phyloP scores from a whole-genome alignment of 2,113 vertebrate species.

The Opisthocomus hoazin region DNA sequence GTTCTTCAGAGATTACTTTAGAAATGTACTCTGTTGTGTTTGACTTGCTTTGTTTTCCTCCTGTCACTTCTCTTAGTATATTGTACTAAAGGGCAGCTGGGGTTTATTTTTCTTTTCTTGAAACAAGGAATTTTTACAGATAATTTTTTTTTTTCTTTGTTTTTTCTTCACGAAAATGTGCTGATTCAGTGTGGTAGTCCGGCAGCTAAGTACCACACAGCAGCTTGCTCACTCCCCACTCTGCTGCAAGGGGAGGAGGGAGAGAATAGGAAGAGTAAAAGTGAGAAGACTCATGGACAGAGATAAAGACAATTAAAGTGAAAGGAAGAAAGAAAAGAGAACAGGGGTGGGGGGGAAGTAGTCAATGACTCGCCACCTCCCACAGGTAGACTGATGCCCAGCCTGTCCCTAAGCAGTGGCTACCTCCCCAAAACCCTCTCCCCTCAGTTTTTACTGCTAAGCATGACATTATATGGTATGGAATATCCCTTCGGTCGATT shows the following conservation, averaged over 20 bases:
- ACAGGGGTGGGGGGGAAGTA: too few relatives aligned
- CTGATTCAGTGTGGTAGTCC: neutral
- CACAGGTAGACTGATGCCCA: neutral
- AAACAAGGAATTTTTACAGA: neutral
- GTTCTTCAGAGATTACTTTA: neutral
- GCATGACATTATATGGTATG: neutral
- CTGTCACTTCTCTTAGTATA: neutral
- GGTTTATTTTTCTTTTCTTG: neutral
- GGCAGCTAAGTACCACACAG: neutral
- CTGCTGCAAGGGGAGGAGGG: neutral
- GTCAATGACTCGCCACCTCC: neutral
- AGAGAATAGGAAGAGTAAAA: neutral
- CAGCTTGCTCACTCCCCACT: neutral
- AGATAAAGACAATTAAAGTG: neutral
- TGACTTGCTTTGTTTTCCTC: neutral
- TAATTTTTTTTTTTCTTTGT: neutral
- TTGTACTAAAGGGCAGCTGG: neutral
- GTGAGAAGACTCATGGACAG: neutral
- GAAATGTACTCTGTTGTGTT: neutral
- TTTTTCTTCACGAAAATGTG: neutral
- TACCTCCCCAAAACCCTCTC: neutral
- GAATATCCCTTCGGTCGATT: neutral
- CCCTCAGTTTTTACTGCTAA: neutral
- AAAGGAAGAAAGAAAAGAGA: neutral
- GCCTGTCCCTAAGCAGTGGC: neutral